Base-by-base conservation (phyloP, 1,140 invertebrate species). In the Diuraphis noxia region DNA sequence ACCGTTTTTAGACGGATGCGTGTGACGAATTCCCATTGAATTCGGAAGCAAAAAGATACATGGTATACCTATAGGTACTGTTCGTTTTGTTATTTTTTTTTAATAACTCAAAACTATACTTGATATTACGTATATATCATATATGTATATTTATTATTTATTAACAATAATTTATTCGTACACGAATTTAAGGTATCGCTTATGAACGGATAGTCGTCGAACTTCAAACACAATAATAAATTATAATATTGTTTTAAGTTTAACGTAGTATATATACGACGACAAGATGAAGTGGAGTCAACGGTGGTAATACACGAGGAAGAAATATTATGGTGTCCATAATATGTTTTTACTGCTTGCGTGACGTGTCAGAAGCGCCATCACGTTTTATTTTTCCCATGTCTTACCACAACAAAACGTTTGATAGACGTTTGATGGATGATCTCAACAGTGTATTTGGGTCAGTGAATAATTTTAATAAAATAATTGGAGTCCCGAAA, bases 361-460 rank as follows among this genome's bases (percentile, higher is more conserved):
- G 19, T 81, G 79, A 9, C 81, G 25, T 82, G 81, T 40, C 81
- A 41, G 81, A 82, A 82, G 81, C 81, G 81, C 81, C 81, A 82
- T 82, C 81, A 82, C 81, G 81, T 82, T 82, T 82, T 82, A 82
- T 82, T 41, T 82, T 82, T 82, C 81, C 38, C 81, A 82, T 82
- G 81, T n/a, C 81, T 82, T 81, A 30, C 38, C 30, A 41, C 40
- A 82, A 82, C 30, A 30, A 82, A 82, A 82, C 81, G 25, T 30
- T 82, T 40, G 79, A 82, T 40, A 40, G 79, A 82, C 79, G 79
- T 82, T 43, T 82, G 81, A 82, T n/a, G 81, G 81, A 82, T 82
- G 81, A 82, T 82, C 81, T 82, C 81, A 25, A 41, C 36, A 13
- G 36, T 19, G 38, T 41, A 82, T 82, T 40, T 82, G 13, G 81